These are phyloP conservation scores for Zoanthus sansibaricus DNA, from an alignment of 92 coral and sea anemone species.

Conservation along the genomic window DNA sequence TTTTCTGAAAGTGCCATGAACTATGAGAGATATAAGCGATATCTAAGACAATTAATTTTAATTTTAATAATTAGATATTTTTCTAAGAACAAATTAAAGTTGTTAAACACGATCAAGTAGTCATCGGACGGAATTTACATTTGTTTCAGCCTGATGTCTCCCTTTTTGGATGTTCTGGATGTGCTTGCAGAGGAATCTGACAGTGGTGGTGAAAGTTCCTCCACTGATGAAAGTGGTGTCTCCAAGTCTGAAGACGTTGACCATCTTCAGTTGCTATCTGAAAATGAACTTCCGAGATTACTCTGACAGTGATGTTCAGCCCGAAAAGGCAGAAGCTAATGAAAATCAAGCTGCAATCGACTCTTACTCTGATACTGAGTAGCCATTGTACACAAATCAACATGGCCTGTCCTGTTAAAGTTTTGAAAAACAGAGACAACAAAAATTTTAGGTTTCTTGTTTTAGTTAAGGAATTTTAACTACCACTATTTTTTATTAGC, in stretches of 20 bases:
- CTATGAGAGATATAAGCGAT: too few relatives aligned
- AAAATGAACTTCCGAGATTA: slow-evolving; percentile 16
- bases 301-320: slow-evolving; percentile 13
- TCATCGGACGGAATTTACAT: not conserved
- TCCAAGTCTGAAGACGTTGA: not conserved
- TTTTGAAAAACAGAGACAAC: slow-evolving; percentile 14
- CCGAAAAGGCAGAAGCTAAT: slow-evolving; percentile 14
- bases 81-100: not conserved
- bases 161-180: slow-evolving; percentile 1
- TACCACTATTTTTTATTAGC: not conserved
- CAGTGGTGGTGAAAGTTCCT: not conserved
- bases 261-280: slow-evolving; percentile 27
- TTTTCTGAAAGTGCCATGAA: too few relatives aligned
- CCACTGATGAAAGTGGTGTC: not conserved
- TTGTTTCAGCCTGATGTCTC: not conserved
- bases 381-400: not conserved
- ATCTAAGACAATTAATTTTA: too few relatives aligned
- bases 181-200: not conserved
- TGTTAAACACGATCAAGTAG: not conserved
- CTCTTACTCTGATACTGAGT: slow-evolving; percentile 17
- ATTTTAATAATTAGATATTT: too few relatives aligned
- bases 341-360: slow-evolving; percentile 20
- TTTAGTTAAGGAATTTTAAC: not conserved
- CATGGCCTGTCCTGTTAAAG: slow-evolving; percentile 14
- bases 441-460: not conserved